Percentiles rank a stretch among this genome's conserved stretches.
Evolutionary conservation across 2,797 vertebrate species (phyloP).

Genomic region (Lutjanus campechanus): DNA sequence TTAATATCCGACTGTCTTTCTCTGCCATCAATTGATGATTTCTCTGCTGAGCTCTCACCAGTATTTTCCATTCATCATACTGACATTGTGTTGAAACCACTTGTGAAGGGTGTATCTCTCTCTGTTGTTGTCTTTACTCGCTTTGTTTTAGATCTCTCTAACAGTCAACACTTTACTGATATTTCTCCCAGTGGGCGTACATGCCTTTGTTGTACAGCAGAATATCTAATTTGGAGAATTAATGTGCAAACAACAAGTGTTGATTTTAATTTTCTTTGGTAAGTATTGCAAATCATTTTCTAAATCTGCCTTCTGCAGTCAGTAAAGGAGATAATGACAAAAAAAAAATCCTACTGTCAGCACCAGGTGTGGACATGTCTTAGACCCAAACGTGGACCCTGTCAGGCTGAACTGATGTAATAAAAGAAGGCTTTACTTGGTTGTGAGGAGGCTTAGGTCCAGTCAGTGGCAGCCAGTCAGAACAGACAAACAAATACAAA

Average conservation of each 20-base stretch:
- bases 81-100: background rate
- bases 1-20: background rate
- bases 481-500: slow-evolving; percentile 11
- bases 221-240: slow-evolving; percentile 11
- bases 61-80: slow-evolving; percentile 7
- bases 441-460: slow-evolving; percentile 1
- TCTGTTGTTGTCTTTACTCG: background rate
- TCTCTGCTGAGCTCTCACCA: background rate
- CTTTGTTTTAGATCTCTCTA: slow-evolving; percentile 14
- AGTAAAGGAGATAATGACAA: background rate
- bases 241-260: slow-evolving; percentile 9
- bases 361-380: slow-evolving; percentile 19
- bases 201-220: background rate
- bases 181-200: background rate
- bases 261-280: slow-evolving; percentile 1
- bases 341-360: slow-evolving; percentile 1
- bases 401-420: slow-evolving; percentile 5
- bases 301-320: background rate
- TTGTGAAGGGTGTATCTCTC: background rate
- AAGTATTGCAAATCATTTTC: slow-evolving; percentile 7
- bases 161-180: slow-evolving; percentile 1
- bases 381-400: background rate
- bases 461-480: slow-evolving; percentile 1
- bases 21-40: background rate
- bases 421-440: slow-evolving; percentile 18